phyloP scores from a whole-genome alignment of 2,888 invertebrate species.

The Apodemia duryi region DNA sequence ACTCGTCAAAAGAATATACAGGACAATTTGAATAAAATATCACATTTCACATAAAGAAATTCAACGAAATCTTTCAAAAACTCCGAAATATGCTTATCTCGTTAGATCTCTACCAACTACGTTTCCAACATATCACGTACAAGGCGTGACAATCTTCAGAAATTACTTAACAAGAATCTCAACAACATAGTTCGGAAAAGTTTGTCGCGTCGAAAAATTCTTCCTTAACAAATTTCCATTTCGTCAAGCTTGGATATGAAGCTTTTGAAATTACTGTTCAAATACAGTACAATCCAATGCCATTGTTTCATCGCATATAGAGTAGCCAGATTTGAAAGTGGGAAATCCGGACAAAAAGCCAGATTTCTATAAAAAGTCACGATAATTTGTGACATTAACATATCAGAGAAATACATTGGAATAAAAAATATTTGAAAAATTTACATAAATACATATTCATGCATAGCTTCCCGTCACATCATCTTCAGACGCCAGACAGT shows the following conservation, averaged over 20 bases:
- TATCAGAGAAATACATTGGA: background rate
- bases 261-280: constrained; percentile 26
- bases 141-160: constrained; percentile 4
- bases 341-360: background rate
- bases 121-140: background rate
- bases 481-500: too few species aligned
- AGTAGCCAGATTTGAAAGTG: background rate
- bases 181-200: constrained; percentile 7
- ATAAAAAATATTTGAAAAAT: too few species aligned
- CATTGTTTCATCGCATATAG: constrained; percentile 20
- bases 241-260: background rate
- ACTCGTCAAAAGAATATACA: background rate
- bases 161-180: constrained; percentile 12
- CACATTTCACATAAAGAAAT: background rate
- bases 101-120: background rate
- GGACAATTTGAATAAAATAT: background rate
- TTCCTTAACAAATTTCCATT: constrained; percentile 21
- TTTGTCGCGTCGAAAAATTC: constrained; percentile 21
- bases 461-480: too few species aligned
- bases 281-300: constrained; percentile 14
- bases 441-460: too few species aligned
- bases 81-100: background rate
- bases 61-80: background rate
- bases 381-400: background rate
- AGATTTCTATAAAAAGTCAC: background rate